A percentile compares a stretch with the other conserved stretches of the same genome.
Conservation (phyloP, 2,888 invertebrate genomes). For the Mellilla xanthometata region DNA sequence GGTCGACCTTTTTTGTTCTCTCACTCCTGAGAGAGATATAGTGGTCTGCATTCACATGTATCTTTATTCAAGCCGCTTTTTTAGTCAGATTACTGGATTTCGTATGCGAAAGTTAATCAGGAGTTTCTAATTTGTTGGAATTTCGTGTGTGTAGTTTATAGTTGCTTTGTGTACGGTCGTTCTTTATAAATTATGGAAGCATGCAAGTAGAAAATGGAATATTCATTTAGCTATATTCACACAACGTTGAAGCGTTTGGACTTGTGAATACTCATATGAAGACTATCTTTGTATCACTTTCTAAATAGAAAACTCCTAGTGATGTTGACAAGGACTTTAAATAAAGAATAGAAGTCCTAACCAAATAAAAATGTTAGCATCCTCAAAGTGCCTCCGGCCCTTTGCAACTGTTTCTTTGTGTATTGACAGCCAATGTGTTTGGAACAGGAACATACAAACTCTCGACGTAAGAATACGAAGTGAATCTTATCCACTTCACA, state of each 20-base stretch:
- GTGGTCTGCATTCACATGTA: slow-evolving; percentile 50
- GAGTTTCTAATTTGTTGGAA: slow-evolving; percentile 33
- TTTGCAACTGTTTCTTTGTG: slow-evolving; percentile 58
- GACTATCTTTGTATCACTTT: neutral
- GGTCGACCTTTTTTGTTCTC: slow-evolving; percentile 66
- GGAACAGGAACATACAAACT: slow-evolving; percentile 46
- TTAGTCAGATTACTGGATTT: slow-evolving; percentile 37
- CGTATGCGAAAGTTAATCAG: slow-evolving; percentile 34
- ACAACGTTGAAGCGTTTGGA: slow-evolving; percentile 3
- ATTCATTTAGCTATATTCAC: slow-evolving; percentile 6
- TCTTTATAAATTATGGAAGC: slow-evolving; percentile 1
- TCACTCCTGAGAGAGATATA: slow-evolving; percentile 48
- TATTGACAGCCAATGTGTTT: slow-evolving; percentile 74
- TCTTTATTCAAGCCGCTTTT: slow-evolving; percentile 42
- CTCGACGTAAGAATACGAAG: slow-evolving; percentile 36
- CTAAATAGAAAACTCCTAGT: too few species aligned
- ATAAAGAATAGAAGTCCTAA: slow-evolving; percentile 22
- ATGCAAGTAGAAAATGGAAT: slow-evolving; percentile 3
- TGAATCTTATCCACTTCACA: slow-evolving; percentile 35
- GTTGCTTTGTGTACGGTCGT: slow-evolving; percentile 13
- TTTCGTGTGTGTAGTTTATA: slow-evolving; percentile 17
- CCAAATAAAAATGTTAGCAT: slow-evolving; percentile 50
- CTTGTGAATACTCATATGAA: slow-evolving; percentile 22
- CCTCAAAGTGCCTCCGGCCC: slow-evolving; percentile 43
- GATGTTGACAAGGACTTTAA: slow-evolving; percentile 39